These are phyloP conservation scores for Todiramphus saurophagus DNA, from an alignment of 2,113 vertebrate genomes.

Conservation along the genomic window DNA sequence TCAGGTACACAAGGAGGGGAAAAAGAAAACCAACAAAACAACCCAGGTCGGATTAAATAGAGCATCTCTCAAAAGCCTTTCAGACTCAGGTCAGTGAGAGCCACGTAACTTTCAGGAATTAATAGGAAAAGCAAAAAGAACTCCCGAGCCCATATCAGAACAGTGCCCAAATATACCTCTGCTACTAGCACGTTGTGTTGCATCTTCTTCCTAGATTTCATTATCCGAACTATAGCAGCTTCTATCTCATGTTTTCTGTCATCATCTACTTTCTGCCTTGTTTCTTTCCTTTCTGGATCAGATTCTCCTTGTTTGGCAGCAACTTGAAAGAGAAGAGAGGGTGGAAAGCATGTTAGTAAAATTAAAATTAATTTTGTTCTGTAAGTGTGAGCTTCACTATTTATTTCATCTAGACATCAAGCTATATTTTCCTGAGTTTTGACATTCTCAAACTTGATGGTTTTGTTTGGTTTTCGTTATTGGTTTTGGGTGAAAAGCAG, in stretches of 20 bases:
- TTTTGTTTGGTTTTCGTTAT: not conserved
- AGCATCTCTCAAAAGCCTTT: not conserved
- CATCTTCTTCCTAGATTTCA: constrained; percentile 99
- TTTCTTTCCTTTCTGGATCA: constrained; percentile 97
- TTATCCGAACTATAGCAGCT: constrained; percentile 97
- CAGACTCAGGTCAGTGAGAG: not conserved
- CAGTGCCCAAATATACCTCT: constrained; percentile 78
- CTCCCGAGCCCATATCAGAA: not conserved
- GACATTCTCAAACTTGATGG: not conserved
- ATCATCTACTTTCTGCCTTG: constrained; percentile 96
- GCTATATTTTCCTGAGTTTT: constrained; percentile 23
- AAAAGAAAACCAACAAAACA: not conserved
- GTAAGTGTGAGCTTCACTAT: not conserved
- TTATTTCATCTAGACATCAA: constrained; percentile 38
- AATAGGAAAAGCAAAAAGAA: not conserved
- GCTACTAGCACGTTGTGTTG: constrained; percentile 97
- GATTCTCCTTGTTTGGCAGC: constrained; percentile 98
- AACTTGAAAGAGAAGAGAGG: constrained; percentile 79
- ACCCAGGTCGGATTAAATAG: not conserved
- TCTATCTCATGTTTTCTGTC: constrained; percentile 98
- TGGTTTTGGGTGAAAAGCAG: not conserved
- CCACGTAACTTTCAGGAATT: not conserved
- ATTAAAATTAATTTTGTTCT: not conserved
- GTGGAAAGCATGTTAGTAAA: constrained; percentile 1
- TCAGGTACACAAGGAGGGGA: not conserved